These are phyloP conservation scores for Troides oblongomaculatus DNA, from an alignment of 2,888 invertebrate species.

Conservation along the genomic window DNA sequence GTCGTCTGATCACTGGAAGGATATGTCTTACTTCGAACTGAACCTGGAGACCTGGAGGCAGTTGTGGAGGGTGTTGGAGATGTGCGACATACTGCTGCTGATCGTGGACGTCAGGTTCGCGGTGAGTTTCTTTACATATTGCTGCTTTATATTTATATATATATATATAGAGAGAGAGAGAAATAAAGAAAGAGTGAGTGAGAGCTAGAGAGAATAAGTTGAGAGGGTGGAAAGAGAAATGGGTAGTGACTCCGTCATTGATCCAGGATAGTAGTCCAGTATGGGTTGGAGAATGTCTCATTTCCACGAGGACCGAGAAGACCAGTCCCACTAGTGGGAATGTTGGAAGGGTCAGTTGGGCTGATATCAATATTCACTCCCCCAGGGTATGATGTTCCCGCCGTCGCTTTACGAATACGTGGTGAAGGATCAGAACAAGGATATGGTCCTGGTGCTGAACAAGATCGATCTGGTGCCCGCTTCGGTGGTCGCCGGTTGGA, in stretches of 20 bases:
- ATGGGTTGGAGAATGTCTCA: too few species aligned
- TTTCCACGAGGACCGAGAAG: too few species aligned
- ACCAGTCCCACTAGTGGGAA: too few species aligned
- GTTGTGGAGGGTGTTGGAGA: slow-evolving; percentile 96
- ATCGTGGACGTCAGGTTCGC: slow-evolving; percentile 94
- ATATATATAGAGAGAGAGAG: too few species aligned
- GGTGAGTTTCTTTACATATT: slow-evolving; percentile 70
- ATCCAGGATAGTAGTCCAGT: too few species aligned
- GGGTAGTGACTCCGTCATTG: too few species aligned
- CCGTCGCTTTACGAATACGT: slow-evolving; percentile 92
- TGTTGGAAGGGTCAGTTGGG: too few species aligned
- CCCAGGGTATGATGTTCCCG: slow-evolving; percentile 90
- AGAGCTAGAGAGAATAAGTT: too few species aligned
- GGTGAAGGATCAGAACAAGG: slow-evolving; percentile 86
- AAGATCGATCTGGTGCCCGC: slow-evolving; percentile 95
- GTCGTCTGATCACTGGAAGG: slow-evolving; percentile 79
- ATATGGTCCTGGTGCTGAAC: slow-evolving; percentile 93
- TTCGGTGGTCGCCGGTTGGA: slow-evolving; percentile 92
- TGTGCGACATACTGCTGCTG: slow-evolving; percentile 93
- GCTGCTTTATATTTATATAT: neutral
- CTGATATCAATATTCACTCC: neutral
- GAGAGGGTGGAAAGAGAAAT: too few species aligned
- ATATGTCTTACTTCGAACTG: slow-evolving; percentile 93
- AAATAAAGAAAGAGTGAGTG: too few species aligned
- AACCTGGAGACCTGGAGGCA: slow-evolving; percentile 98